Evolutionary conservation across 2,888 invertebrate species (phyloP).

Genomic region (Drosophila dives): DNA sequence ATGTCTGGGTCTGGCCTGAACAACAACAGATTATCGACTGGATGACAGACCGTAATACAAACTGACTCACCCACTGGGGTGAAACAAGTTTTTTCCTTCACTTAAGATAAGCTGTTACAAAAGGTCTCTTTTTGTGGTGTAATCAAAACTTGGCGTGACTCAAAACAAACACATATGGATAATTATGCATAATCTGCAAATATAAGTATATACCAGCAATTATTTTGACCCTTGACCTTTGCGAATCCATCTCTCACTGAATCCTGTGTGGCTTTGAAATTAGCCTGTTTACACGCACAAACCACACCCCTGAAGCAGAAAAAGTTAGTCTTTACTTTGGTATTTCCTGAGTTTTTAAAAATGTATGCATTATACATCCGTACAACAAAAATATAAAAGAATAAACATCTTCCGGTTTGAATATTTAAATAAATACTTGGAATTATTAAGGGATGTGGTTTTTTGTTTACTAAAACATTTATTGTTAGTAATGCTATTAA

Average conservation of each 20-base stretch:
- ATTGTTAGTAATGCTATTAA: neutral
- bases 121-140: constrained; percentile 29
- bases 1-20: constrained; percentile 4
- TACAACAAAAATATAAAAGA: neutral
- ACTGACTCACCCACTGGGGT: constrained; percentile 53
- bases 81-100: constrained; percentile 53
- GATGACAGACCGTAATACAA: neutral
- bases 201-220: neutral
- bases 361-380: neutral
- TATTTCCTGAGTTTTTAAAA: neutral
- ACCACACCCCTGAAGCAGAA: constrained; percentile 15
- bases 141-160: constrained; percentile 51
- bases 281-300: constrained; percentile 52
- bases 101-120: constrained; percentile 28
- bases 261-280: constrained; percentile 49
- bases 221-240: constrained; percentile 52
- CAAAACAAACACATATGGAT: constrained; percentile 21
- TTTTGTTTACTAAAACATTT: neutral
- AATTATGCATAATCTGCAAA: constrained; percentile 22
- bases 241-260: neutral
- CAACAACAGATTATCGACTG: constrained; percentile 25
- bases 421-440: neutral
- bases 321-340: constrained; percentile 5
- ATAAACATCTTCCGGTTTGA: neutral
- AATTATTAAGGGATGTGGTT: neutral